phyloP scores from a whole-genome alignment of 2,113 vertebrate genomes.

The Neodontobutis hainanensis region DNA sequence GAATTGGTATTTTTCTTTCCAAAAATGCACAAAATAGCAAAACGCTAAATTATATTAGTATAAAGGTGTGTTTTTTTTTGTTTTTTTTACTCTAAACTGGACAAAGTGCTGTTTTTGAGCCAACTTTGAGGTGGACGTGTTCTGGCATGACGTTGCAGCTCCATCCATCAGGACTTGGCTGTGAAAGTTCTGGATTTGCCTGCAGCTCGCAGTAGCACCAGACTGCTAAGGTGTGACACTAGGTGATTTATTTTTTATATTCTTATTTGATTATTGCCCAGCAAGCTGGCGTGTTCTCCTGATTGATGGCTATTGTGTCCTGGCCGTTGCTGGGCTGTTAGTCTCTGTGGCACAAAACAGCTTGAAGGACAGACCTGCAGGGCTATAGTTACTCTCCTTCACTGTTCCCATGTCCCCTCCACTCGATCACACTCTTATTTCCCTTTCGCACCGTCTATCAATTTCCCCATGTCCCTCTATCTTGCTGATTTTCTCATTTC shows the following conservation, averaged over 20 bases:
- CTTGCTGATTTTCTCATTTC: constrained; percentile 1
- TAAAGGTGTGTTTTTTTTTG: background rate
- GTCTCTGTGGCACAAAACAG: constrained; percentile 56
- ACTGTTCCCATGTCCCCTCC: constrained; percentile 42
- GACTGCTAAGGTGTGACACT: constrained; percentile 28
- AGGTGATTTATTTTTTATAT: constrained; percentile 64
- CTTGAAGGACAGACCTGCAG: constrained; percentile 66
- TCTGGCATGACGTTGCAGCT: constrained; percentile 32
- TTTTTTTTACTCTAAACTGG: background rate
- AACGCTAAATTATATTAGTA: too few relatives aligned
- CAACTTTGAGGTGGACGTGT: constrained; percentile 6
- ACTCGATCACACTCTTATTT: constrained; percentile 47
- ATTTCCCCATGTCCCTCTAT: constrained; percentile 9
- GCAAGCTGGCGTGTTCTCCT: constrained; percentile 59
- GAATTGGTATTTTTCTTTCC: background rate
- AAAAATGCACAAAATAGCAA: background rate
- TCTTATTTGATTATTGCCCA: constrained; percentile 73
- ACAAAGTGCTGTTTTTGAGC: background rate
- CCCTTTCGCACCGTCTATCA: constrained; percentile 23
- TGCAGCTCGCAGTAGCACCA: constrained; percentile 34
- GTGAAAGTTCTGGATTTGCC: constrained; percentile 36
- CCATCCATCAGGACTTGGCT: constrained; percentile 44
- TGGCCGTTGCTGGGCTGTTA: constrained; percentile 50
- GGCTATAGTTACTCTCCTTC: constrained; percentile 56
- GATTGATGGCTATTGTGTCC: constrained; percentile 74